A percentile compares a stretch with the other conserved stretches of the same genome.
phyloP scores from a whole-genome alignment of 2,888 invertebrate species.

The Drosophila neonasuta region DNA sequence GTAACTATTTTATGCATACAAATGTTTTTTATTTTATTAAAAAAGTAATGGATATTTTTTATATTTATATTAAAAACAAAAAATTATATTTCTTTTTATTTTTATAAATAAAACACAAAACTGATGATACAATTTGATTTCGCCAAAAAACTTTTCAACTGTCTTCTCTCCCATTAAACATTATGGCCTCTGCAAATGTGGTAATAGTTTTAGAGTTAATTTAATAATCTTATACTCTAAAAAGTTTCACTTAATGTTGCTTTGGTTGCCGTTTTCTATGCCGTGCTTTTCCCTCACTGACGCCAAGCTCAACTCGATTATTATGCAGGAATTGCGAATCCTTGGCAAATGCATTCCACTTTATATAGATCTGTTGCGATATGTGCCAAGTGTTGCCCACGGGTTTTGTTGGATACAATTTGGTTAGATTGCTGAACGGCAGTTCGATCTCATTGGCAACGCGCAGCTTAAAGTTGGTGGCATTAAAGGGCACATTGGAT shows the following conservation, averaged over 20 bases:
- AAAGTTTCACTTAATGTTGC: not conserved
- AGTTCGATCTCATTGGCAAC: conserved; percentile 86
- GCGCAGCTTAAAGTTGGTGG: conserved; percentile 83
- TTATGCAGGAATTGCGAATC: conserved; percentile 52
- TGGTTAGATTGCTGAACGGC: conserved; percentile 85
- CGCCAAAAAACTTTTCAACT: conserved; percentile 1
- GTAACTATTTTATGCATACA: conserved; percentile 16
- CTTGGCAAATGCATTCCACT: conserved; percentile 40
- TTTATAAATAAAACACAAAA: conserved; percentile 50
- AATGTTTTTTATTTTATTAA: conserved; percentile 37
- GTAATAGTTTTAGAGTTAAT: not conserved
- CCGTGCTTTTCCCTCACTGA: not conserved
- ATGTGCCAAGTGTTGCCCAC: conserved; percentile 76
- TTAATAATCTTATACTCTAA: not conserved
- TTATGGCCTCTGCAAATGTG: conserved; percentile 29
- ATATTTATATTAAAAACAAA: conserved; percentile 29
- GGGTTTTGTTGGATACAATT: conserved; percentile 82
- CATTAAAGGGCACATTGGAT: conserved; percentile 84
- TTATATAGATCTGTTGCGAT: conserved; percentile 48
- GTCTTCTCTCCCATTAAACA: conserved; percentile 5
- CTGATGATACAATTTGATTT: conserved; percentile 33
- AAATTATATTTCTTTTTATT: conserved; percentile 43
- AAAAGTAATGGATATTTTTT: conserved; percentile 43
- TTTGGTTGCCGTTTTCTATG: not conserved
- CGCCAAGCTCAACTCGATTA: conserved; percentile 45